These are phyloP conservation scores for Tonatia bakeri DNA, from an alignment of 2,113 vertebrate genomes.

Conservation along the genomic window DNA sequence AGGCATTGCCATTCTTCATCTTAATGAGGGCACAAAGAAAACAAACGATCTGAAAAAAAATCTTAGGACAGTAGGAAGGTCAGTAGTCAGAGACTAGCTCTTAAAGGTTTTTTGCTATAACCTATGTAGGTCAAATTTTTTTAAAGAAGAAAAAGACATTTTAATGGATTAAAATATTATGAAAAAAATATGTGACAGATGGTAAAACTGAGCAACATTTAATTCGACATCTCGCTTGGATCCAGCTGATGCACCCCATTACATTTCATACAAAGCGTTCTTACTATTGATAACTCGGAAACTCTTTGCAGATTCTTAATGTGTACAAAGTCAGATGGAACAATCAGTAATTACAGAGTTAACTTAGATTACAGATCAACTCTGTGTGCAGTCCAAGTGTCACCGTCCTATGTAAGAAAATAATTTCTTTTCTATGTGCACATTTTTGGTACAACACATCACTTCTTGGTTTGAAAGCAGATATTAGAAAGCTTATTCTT, in stretches of 20 bases:
- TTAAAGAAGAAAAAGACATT: not conserved
- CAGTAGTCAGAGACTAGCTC: slow-evolving; percentile 14
- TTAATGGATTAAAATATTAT: slow-evolving; percentile 55
- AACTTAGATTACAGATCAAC: slow-evolving; percentile 70
- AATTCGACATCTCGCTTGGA: slow-evolving; percentile 57
- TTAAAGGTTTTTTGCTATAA: not conserved
- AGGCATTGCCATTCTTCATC: slow-evolving; percentile 14
- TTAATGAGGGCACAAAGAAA: slow-evolving; percentile 30
- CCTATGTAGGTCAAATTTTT: not conserved
- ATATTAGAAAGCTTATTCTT: slow-evolving; percentile 53
- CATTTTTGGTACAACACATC: slow-evolving; percentile 36
- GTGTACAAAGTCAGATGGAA: slow-evolving; percentile 58
- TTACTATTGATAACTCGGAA: slow-evolving; percentile 52
- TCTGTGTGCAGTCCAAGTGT: slow-evolving; percentile 9
- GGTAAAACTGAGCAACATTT: slow-evolving; percentile 71
- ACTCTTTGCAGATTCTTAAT: slow-evolving; percentile 60
- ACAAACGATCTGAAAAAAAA: not conserved
- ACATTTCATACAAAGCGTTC: slow-evolving; percentile 52
- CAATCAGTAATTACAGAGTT: slow-evolving; percentile 67
- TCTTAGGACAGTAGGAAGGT: not conserved
- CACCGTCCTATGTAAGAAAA: slow-evolving; percentile 55
- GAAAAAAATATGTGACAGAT: slow-evolving; percentile 50
- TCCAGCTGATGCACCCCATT: slow-evolving; percentile 59
- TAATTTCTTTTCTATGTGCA: slow-evolving; percentile 48
- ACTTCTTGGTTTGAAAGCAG: slow-evolving; percentile 52